These are phyloP conservation scores for Dasysyrphus tricinctus DNA, from an alignment of 2,888 invertebrate species.

Conservation along the genomic window DNA sequence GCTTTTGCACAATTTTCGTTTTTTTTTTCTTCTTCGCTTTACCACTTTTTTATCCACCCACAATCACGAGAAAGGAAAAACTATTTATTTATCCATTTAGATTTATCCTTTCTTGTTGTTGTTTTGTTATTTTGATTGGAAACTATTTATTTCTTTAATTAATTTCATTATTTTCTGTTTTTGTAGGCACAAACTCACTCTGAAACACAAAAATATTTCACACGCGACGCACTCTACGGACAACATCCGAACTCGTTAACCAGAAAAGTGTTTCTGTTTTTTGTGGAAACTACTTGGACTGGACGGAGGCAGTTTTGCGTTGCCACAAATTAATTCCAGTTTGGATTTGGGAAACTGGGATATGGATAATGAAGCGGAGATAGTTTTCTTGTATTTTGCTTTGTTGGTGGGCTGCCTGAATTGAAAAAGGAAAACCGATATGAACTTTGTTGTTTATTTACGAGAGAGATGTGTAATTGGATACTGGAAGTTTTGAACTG, in stretches of 20 bases:
- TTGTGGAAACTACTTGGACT: constrained; percentile 52
- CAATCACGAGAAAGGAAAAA: constrained; percentile 1
- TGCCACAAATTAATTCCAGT: constrained; percentile 60
- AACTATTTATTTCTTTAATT: not conserved
- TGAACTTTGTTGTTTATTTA: constrained; percentile 72
- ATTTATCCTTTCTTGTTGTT: not conserved
- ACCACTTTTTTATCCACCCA: constrained; percentile 26
- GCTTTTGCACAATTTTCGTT: constrained; percentile 63
- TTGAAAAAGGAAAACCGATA: constrained; percentile 39
- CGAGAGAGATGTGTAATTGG: constrained; percentile 63
- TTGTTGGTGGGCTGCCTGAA: constrained; percentile 49
- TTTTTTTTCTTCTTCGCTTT: constrained; percentile 19
- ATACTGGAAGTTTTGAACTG: constrained; percentile 33
- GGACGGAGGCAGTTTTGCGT: constrained; percentile 56
- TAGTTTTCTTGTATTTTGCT: constrained; percentile 26
- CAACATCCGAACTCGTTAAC: constrained; percentile 58
- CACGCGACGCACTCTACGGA: not conserved
- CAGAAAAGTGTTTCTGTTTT: constrained; percentile 67
- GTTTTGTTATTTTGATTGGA: not conserved
- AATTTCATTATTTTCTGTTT: no score
- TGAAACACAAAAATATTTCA: constrained; percentile 19
- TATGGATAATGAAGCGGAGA: constrained; percentile 35
- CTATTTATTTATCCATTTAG: constrained; percentile 9
- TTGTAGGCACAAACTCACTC: no score
- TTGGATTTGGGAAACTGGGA: constrained; percentile 14